These are phyloP conservation scores for Hemitrygon akajei DNA, from an alignment of 2,797 vertebrate genomes.

Conservation along the genomic window DNA sequence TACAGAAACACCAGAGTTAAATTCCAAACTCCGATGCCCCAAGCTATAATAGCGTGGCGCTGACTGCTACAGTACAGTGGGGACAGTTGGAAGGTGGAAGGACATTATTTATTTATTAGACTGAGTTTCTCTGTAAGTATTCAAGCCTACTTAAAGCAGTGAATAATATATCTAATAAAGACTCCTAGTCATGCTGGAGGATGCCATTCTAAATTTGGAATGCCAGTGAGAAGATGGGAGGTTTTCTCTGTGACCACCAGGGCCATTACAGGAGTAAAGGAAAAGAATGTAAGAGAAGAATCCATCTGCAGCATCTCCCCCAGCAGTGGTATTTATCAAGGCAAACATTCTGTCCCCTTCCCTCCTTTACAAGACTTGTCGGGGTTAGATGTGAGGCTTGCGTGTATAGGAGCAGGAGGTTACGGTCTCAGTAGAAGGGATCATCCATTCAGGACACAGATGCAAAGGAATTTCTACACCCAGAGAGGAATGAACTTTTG, in stretches of 20 bases:
- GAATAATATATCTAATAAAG: neutral
- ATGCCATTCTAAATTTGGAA: neutral
- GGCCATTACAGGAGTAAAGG: neutral
- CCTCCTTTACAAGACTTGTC: too few species aligned
- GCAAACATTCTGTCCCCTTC: neutral
- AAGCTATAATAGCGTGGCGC: too few species aligned
- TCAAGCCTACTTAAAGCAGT: neutral
- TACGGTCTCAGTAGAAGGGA: too few species aligned
- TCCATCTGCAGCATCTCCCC: neutral
- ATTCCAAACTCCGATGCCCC: too few species aligned
- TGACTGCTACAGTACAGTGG: too few species aligned
- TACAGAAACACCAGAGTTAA: too few species aligned
- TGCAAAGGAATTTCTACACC: too few species aligned
- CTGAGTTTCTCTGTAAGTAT: neutral
- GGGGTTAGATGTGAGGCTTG: too few species aligned
- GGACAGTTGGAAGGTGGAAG: neutral
- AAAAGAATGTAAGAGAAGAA: neutral
- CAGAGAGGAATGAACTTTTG: too few species aligned
- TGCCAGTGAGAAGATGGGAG: neutral
- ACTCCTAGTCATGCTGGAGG: neutral
- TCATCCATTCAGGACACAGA: too few species aligned
- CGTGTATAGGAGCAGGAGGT: too few species aligned
- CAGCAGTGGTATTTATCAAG: neutral
- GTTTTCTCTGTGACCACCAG: neutral
- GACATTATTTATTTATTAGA: neutral